Percentiles rank a stretch among this genome's conserved stretches.
Conservation (phyloP, 1,140 invertebrate genomes). For the Calephelis nemesis region DNA sequence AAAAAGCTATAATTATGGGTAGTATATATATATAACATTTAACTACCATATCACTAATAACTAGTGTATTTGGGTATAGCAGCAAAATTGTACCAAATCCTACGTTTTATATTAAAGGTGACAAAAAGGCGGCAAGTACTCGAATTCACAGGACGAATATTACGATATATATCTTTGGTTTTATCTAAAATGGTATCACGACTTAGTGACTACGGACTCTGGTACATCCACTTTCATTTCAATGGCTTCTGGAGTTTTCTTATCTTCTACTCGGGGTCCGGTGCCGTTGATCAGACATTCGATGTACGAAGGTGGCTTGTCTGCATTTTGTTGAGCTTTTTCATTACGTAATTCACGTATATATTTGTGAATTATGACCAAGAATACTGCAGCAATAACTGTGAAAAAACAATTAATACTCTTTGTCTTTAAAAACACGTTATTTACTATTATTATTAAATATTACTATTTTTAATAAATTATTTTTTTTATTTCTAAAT, state of each 20-base stretch:
- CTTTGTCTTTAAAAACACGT: too few relatives aligned
- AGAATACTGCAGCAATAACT: slow-evolving; percentile 43
- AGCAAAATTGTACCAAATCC: too few relatives aligned
- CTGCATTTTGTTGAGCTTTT: slow-evolving; percentile 30
- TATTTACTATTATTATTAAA: too few relatives aligned
- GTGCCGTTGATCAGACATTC: slow-evolving; percentile 46
- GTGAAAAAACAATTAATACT: slow-evolving; percentile 25
- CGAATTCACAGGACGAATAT: not conserved
- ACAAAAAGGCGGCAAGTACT: not conserved
- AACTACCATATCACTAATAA: too few relatives aligned
- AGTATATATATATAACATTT: too few relatives aligned
- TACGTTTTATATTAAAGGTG: too few relatives aligned
- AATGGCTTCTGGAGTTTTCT: slow-evolving; percentile 23
- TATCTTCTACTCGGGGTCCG: slow-evolving; percentile 22
- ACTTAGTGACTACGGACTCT: not conserved
- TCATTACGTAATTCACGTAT: slow-evolving; percentile 38
- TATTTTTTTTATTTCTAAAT: too few relatives aligned
- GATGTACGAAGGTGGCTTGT: slow-evolving; percentile 52
- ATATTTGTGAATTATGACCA: slow-evolving; percentile 47
- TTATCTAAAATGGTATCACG: not conserved
- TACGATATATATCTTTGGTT: not conserved
- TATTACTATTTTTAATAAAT: too few relatives aligned
- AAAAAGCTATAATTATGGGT: too few relatives aligned
- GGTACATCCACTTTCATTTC: slow-evolving; percentile 28
- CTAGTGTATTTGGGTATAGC: too few relatives aligned